Evolutionary conservation across 1,140 invertebrate genomes (phyloP), one percentile per base, ranked within the genome.

Genomic region (Anadara kagoshimensis): DNA sequence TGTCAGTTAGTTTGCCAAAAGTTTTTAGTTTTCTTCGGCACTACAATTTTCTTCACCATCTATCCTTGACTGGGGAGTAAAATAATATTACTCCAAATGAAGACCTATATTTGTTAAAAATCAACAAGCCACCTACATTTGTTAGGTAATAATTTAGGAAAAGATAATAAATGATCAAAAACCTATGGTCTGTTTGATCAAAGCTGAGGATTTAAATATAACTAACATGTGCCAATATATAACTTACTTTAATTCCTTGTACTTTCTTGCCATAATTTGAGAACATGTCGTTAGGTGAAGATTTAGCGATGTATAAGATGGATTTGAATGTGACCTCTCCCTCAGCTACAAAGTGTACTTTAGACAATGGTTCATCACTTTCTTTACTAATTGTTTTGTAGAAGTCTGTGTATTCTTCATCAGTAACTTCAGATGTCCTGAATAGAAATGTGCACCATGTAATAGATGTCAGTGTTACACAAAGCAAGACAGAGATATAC

Each of bases 281-380:
- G 91, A 99, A 99, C 75, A 93, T 94, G 87, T 99, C 97, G n/a
- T 93, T 91, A 1, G 97, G 96, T 83, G 97, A 94, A 20, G 93
- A 92, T 87, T 93, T 93, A 7, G 98, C 97, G 58, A 99, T 93
- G 89, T 94, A 99, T 18, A 99, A 90, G 73, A 99, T 92, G 62
- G 97, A 95, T 89, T 98, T 98, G 91, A 99, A 99, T 1, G 96
- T 97, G 0, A 99, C 97, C 91, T 99, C 98, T 75, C 98, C 98
- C 91, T 99, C 98, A 57, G 98, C 98, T 56, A 97, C 93, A 89
- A 99, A 99, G 88, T 99, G 98, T n/a, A 95, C 94, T 80, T 96
- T 94, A 7, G 94, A 92, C 24, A 99, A 88, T 5, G 97, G 97
- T 24, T 95, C 93, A 65, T 94, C 93, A n/a, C 90, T 91, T 85